Evolutionary conservation across 2,113 vertebrate species (phyloP), one percentile per base, ranked within the genome.

Genomic region (Ochotona curzoniae): DNA sequence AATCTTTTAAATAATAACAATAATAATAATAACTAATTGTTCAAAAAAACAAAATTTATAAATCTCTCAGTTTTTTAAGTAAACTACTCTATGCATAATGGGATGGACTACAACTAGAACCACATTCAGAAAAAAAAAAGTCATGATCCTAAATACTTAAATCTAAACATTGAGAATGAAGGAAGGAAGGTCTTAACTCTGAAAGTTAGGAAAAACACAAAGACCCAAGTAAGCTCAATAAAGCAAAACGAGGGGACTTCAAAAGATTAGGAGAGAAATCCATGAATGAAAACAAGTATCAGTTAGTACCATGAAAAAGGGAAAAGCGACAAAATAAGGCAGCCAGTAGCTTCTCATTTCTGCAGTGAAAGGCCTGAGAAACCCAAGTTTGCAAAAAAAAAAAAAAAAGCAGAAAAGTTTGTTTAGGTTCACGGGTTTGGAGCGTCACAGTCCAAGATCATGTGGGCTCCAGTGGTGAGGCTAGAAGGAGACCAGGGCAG

Each of bases 181-280:
- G 49, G 30, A 73, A 54, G n/a, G 10, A 86, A 67, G 44, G 76
- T 44, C 44, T 90, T 32, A 38, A 63, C 26, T 75, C 74, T 51
- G 25, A 70, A 81, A 81, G 28, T 85, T 75, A 30, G 67, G 26
- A 28, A 54, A 87, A 86, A 25, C 8, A 86, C 64, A 9, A 49
- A 44, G 32, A 47, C 88, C 8, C 63, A 80, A 74, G 89, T 75
- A 75, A 91, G 21, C 79, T 74, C 88, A 63, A 80, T 71, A 20
- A 93, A 30, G 84, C 13, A 28, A 83, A 21, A 54, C 38, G 38
- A 80, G 15, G 51, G 54, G 71, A 35, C 17, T 47, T 60, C 35
- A 38, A 61, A 79, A 79, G 60, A 67, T 30, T 73, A 90, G 49
- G 79, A 54, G n/a, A 75, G 83, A 88, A 71, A 80, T 23, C 25